Evolutionary conservation across 2,113 vertebrate genomes (phyloP), one percentile per base, ranked within the genome.

Genomic region (Oncorhynchus keta): DNA sequence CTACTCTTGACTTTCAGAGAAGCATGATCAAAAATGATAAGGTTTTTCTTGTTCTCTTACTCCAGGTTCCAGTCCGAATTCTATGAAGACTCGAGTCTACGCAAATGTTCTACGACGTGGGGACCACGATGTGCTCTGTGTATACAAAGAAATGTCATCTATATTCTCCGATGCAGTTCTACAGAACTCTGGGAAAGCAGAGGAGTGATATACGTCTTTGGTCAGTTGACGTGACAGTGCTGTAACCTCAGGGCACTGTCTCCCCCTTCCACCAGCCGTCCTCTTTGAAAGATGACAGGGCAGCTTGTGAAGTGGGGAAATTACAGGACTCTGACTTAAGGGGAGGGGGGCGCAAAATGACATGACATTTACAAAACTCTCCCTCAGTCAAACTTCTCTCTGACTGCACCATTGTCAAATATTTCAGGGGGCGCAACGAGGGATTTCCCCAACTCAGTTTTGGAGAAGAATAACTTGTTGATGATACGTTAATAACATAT

Each of bases 201-300:
- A 45, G 70, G 85, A n/a, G 51, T 18, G 51, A 4, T 22, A 4
- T 22, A 83, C 84, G 85, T 88, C 84, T 86, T 35, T 35, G 35
- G 35, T 35, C 35, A 35, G 35, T 86, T 85, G 86, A 72, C 81
- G 85, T 70, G 73, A 1, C 75, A 20, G 75, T 22, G 70, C 70
- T 68, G 1, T 11, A n/a, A n/a, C 24, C 45, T 26, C 30, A 26
- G 35, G 66, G 4, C 22, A 18, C 22, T 45, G 39, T 45, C 39
- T 45, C 39, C 39, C 26, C 5, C 18, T 16, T 20, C 39, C 35
- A 35, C 35, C 35, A 35, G 35, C 35, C 59, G n/a, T 22, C 59
- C 59, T 9, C n/a, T 22, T 22, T n/a, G 24, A 59, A 62, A 30
- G 80, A 76, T 65, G 78, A 77, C 87, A 78, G 84, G 64, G 48